phyloP scores from a whole-genome alignment of 1,140 invertebrate species.

The Penaeus japonicus region DNA sequence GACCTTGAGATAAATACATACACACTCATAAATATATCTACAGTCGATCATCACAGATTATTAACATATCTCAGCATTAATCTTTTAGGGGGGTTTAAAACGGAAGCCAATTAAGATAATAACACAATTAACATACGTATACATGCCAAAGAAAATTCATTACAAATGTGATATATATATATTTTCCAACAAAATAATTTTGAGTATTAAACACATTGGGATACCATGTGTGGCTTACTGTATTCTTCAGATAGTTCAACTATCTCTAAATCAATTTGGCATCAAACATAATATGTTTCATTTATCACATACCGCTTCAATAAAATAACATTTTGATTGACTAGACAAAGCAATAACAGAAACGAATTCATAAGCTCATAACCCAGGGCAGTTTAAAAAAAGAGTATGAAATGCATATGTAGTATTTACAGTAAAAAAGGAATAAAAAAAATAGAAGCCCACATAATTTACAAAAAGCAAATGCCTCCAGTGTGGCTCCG shows the following conservation, averaged over 20 bases:
- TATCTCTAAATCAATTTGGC: slow-evolving; percentile 49
- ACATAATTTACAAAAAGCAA: slow-evolving; percentile 22
- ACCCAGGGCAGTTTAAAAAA: slow-evolving; percentile 10
- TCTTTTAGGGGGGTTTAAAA: no score
- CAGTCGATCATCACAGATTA: slow-evolving; percentile 10
- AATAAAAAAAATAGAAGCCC: slow-evolving; percentile 34
- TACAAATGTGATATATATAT: neutral
- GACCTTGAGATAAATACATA: neutral
- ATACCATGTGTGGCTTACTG: neutral
- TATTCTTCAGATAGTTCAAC: neutral
- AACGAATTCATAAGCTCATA: slow-evolving; percentile 24
- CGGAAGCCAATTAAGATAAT: no score
- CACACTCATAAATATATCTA: neutral
- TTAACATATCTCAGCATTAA: neutral
- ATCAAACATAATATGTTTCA: slow-evolving; percentile 28
- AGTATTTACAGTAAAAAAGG: slow-evolving; percentile 43
- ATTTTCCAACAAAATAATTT: no score
- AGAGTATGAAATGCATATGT: neutral
- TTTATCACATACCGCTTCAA: slow-evolving; percentile 51
- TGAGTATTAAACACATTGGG: neutral
- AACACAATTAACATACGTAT: no score
- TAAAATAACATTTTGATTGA: slow-evolving; percentile 47
- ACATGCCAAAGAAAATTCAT: neutral
- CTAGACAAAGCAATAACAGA: slow-evolving; percentile 50
- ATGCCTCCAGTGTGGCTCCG: no score